Evolutionary conservation across 2,113 vertebrate genomes (phyloP).

Genomic region (Alces alces): DNA sequence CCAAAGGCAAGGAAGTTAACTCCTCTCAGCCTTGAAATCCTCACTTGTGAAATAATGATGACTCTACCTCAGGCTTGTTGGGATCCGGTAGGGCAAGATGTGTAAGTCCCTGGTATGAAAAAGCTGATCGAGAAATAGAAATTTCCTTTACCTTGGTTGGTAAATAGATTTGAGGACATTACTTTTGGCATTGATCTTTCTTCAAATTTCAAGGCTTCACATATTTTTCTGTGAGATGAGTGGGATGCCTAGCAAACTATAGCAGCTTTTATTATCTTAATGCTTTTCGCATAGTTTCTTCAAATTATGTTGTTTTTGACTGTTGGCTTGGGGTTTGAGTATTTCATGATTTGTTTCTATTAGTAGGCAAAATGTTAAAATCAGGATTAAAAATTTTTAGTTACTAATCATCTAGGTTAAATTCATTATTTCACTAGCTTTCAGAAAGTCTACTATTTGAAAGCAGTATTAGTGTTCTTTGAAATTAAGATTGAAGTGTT

Average conservation of each 20-base stretch:
- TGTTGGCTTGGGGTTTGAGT: constrained; percentile 24
- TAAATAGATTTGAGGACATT: background rate
- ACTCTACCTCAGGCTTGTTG: background rate
- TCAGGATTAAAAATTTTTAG: background rate
- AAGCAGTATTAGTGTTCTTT: background rate
- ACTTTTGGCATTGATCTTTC: background rate
- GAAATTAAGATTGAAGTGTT: background rate
- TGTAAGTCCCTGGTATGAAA: background rate
- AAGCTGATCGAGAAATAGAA: background rate
- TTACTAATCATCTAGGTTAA: background rate
- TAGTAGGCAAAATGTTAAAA: background rate
- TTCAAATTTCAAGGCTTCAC: constrained; percentile 23
- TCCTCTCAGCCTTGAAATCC: background rate
- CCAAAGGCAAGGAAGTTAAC: background rate
- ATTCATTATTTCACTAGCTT: background rate
- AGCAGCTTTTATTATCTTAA: background rate
- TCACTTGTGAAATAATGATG: background rate
- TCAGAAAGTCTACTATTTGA: background rate
- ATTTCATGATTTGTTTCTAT: constrained; percentile 12
- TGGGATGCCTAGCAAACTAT: background rate
- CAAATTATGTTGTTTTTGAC: background rate
- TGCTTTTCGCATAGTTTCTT: background rate
- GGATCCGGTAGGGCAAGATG: background rate
- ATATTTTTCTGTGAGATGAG: background rate
- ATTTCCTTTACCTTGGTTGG: background rate